phyloP scores from a whole-genome alignment of 2,113 vertebrate species.

The Trematocara marginatum region DNA sequence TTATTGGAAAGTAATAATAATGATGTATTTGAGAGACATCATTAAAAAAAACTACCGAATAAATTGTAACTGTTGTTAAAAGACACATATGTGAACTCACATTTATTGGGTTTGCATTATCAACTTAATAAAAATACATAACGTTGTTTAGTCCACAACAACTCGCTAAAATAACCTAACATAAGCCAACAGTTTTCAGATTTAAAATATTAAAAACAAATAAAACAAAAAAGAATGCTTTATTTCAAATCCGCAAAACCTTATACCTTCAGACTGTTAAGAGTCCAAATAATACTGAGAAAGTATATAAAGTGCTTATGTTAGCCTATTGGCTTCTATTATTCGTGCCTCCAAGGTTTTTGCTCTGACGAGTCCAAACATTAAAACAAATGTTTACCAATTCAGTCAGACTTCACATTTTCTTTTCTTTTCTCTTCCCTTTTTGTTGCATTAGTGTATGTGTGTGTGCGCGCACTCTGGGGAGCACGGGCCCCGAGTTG shows the following conservation, averaged over 20 bases:
- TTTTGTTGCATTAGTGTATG: not conserved
- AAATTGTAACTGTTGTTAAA: not conserved
- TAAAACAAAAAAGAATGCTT: not conserved
- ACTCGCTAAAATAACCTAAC: not conserved
- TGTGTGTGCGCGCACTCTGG: slow-evolving; percentile 57
- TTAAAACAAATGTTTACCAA: slow-evolving; percentile 54
- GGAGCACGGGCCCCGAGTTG: slow-evolving; percentile 59
- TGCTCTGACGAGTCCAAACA: slow-evolving; percentile 26
- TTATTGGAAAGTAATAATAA: not conserved
- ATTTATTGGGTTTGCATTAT: not conserved
- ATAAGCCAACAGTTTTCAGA: not conserved
- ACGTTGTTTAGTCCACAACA: not conserved
- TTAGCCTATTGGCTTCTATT: not conserved
- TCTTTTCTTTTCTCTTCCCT: not conserved
- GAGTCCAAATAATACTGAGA: not conserved
- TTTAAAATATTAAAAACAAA: not conserved
- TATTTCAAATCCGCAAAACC: not conserved
- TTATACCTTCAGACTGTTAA: not conserved
- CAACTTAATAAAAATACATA: not conserved
- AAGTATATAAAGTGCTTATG: not conserved
- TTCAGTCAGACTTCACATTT: slow-evolving; percentile 56
- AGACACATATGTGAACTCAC: not conserved
- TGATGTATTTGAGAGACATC: not conserved
- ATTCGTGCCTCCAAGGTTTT: not conserved
- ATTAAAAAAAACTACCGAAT: not conserved